Evolutionary conservation across 2,113 vertebrate species (phyloP).

Genomic region (Neolamprologus sp.): DNA sequence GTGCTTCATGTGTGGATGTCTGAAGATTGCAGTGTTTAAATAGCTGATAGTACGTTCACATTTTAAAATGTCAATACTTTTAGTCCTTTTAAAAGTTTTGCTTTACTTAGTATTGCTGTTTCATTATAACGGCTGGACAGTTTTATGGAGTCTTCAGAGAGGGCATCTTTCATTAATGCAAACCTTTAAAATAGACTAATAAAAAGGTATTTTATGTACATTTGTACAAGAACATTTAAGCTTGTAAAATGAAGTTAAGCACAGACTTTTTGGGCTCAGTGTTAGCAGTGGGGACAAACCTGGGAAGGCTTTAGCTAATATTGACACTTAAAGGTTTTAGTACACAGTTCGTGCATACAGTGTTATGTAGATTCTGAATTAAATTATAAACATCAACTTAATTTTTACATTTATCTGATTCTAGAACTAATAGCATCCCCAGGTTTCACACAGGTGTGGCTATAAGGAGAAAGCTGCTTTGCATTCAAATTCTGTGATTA

Average conservation of each 20-base stretch:
- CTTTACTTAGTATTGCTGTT: neutral
- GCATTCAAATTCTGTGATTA: neutral
- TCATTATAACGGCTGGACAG: neutral
- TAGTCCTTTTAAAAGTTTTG: neutral
- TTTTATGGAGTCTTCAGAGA: neutral
- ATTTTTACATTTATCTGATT: neutral
- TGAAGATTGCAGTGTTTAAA: neutral
- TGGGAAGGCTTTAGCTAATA: neutral
- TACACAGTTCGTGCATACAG: rapidly evolving
- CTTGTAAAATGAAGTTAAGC: neutral
- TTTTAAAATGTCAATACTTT: neutral
- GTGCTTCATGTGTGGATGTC: neutral
- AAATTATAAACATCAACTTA: neutral
- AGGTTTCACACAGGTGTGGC: neutral
- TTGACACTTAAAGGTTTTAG: neutral
- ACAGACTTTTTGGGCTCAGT: neutral
- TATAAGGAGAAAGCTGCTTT: neutral
- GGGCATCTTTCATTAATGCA: neutral
- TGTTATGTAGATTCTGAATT: neutral
- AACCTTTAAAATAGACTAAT: neutral
- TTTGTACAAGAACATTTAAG: neutral
- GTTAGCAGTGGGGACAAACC: neutral
- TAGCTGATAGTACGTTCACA: neutral
- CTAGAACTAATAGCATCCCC: neutral
- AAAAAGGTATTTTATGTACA: neutral